These are phyloP conservation scores for Sesia apiformis DNA, from an alignment of 2,888 invertebrate species.

Conservation along the genomic window DNA sequence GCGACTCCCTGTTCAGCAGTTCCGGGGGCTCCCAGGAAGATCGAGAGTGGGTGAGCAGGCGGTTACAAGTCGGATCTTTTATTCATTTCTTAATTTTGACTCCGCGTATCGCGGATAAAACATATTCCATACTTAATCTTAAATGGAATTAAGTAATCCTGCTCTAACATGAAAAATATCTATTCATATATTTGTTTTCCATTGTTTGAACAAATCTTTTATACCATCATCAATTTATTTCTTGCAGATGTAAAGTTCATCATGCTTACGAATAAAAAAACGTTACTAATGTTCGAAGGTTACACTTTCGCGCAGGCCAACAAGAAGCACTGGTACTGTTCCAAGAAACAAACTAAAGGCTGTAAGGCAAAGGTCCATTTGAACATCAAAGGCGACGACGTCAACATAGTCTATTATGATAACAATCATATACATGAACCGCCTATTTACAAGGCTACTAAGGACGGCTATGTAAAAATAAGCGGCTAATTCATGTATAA, in stretches of 20 bases:
- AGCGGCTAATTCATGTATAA: background rate
- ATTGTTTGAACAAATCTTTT: too few relatives aligned
- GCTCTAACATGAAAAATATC: too few relatives aligned
- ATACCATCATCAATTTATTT: too few relatives aligned
- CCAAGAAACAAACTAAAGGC: background rate
- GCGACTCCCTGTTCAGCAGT: too few relatives aligned
- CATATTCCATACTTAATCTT: too few relatives aligned
- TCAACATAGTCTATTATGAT: conserved; percentile 14
- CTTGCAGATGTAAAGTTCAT: background rate
- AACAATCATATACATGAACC: conserved; percentile 30
- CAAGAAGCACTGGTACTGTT: background rate
- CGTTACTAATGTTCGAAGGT: background rate
- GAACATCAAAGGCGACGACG: conserved; percentile 9
- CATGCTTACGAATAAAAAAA: background rate
- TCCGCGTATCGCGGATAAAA: too few relatives aligned
- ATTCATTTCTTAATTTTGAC: too few relatives aligned
- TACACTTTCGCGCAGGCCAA: background rate
- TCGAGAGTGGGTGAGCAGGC: too few relatives aligned
- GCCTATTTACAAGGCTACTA: conserved; percentile 18
- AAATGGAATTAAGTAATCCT: too few relatives aligned
- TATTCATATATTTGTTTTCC: too few relatives aligned
- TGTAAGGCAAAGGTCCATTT: background rate
- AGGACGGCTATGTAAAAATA: background rate
- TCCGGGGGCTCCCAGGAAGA: too few relatives aligned
- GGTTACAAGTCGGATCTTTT: too few relatives aligned